A percentile compares a stretch with the other conserved stretches of the same genome.
These are phyloP conservation scores for Brachyhypopomus gauderio DNA, from an alignment of 2,113 vertebrate genomes.

Conservation along the genomic window DNA sequence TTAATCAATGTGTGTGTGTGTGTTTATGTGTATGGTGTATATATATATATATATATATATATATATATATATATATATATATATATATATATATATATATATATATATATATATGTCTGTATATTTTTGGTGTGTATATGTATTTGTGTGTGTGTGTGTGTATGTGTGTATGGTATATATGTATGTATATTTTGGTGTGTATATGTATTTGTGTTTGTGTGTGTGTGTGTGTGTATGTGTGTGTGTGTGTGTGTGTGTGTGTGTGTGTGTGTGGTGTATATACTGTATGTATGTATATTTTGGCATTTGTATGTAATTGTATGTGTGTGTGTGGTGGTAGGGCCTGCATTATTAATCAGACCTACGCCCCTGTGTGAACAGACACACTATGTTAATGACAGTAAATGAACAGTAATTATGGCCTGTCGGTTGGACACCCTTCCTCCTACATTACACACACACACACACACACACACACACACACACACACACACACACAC, in stretches of 20 bases:
- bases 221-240: not conserved
- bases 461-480: conserved; percentile 44
- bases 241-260: conserved; percentile 55
- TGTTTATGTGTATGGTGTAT: too few species aligned
- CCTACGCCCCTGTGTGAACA: conserved; percentile 31
- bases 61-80: too few species aligned
- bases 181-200: conserved; percentile 24
- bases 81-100: too few species aligned
- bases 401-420: conserved; percentile 47
- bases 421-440: conserved; percentile 26
- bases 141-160: too few species aligned
- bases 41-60: too few species aligned
- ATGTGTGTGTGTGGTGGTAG: conserved; percentile 60
- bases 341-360: conserved; percentile 50
- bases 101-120: too few species aligned
- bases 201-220: conserved; percentile 39
- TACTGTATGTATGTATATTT: conserved; percentile 58
- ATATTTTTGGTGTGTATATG: too few species aligned
- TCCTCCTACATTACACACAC: conserved; percentile 38
- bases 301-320: conserved; percentile 42
- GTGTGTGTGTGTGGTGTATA: conserved; percentile 56
- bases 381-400: conserved; percentile 53
- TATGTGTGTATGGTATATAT: too few species aligned
- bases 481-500: conserved; percentile 39
- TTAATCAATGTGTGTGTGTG: too few species aligned